These are phyloP conservation scores for Steinernema hermaphroditum DNA, from an alignment of 2,888 invertebrate genomes.

Conservation along the genomic window DNA sequence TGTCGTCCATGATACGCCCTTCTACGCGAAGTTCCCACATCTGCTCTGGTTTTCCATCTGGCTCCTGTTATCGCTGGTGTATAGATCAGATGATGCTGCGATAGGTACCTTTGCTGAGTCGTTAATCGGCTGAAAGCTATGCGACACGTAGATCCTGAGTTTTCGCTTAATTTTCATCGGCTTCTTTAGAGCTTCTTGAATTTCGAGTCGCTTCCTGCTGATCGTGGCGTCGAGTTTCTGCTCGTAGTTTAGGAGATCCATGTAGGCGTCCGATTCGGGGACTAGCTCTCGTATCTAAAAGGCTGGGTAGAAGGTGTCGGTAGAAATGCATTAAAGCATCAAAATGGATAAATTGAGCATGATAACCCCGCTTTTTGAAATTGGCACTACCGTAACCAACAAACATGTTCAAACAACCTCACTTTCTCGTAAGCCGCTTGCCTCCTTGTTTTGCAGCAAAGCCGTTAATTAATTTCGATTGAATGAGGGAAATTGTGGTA, in stretches of 20 bases:
- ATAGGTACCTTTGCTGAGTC: constrained; percentile 63
- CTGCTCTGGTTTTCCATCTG: constrained; percentile 68
- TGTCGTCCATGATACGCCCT: constrained; percentile 83
- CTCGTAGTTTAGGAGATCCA: constrained; percentile 97
- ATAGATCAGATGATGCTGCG: not conserved
- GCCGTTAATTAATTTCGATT: no score
- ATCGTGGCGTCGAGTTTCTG: constrained; percentile 96
- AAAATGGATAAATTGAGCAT: no score
- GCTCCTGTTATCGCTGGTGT: constrained; percentile 67
- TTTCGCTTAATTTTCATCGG: constrained; percentile 96
- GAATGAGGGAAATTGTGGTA: no score
- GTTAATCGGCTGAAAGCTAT: constrained; percentile 94
- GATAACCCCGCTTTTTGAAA: no score
- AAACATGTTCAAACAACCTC: no score
- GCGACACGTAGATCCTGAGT: constrained; percentile 94
- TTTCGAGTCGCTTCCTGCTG: constrained; percentile 95
- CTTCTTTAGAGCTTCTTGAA: constrained; percentile 91
- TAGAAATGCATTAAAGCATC: constrained; percentile 18
- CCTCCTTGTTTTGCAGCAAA: no score
- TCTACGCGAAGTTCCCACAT: constrained; percentile 95
- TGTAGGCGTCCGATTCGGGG: constrained; percentile 98
- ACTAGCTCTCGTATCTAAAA: constrained; percentile 76
- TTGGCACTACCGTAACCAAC: no score
- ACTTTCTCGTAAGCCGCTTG: no score
- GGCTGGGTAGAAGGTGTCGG: no score